Conservation (phyloP, 2,797 vertebrate genomes). For the Aselliscus stoliczkanus region DNA sequence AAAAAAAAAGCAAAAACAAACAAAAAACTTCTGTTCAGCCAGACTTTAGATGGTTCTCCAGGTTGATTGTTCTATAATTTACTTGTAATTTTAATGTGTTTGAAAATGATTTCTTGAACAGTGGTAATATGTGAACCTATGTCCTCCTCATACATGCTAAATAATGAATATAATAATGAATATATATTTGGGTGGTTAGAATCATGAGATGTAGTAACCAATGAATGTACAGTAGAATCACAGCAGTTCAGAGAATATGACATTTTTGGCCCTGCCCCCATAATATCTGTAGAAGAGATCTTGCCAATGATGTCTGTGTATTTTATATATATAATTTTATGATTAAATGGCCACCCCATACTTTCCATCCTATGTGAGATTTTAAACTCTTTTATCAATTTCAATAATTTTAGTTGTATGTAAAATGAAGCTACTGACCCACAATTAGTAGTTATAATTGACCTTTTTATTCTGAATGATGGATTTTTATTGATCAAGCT, state of each 20-base stretch:
- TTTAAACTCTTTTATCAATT: slow-evolving; percentile 21
- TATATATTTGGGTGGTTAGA: neutral
- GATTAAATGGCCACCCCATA: neutral
- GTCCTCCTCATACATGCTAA: neutral
- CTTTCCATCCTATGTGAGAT: neutral
- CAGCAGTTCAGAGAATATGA: neutral
- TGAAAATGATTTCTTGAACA: too few species aligned
- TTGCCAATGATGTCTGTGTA: neutral
- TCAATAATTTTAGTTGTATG: neutral
- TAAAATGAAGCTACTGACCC: neutral
- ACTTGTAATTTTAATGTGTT: too few species aligned
- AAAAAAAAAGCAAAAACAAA: too few species aligned
- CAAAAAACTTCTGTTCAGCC: too few species aligned
- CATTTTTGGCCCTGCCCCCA: neutral
- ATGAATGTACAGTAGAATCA: neutral
- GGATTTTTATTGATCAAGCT: neutral
- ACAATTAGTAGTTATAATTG: neutral
- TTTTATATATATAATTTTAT: neutral
- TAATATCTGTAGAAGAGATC: neutral
- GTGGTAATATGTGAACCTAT: neutral
- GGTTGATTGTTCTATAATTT: too few species aligned
- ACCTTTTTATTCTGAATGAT: neutral
- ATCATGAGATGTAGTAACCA: neutral
- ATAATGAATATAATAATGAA: neutral
- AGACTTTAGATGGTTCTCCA: too few species aligned